Conservation (phyloP, 2,888 invertebrate species). For the Limnephilus auricula region DNA sequence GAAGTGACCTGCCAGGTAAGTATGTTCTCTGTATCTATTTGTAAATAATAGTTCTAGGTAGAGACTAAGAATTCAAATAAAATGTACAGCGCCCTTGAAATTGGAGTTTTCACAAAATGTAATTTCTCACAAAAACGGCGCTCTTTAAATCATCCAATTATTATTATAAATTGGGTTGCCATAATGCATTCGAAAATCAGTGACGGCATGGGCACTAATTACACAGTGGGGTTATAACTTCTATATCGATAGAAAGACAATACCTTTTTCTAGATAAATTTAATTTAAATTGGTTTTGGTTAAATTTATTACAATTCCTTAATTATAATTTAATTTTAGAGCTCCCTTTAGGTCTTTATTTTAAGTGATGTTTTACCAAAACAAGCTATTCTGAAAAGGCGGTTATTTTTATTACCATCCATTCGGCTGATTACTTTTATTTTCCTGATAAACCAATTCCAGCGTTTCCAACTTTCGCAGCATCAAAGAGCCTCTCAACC, state of each 20-base stretch:
- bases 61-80: no score
- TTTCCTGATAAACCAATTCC: neutral
- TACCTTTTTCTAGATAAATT: neutral
- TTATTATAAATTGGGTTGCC: no score
- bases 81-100: no score
- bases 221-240: neutral
- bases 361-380: neutral
- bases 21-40: no score
- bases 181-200: neutral
- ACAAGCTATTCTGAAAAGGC: neutral
- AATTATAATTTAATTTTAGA: neutral
- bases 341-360: neutral
- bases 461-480: neutral
- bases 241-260: neutral
- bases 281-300: neutral
- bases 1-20: no score
- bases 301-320: neutral
- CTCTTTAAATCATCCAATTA: no score
- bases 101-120: no score
- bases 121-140: no score
- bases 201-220: neutral
- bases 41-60: no score
- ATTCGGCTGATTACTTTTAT: neutral
- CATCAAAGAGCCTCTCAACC: neutral
- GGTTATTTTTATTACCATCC: neutral